These are phyloP conservation scores for Pseudocheirus occidentalis DNA, from an alignment of 2,797 vertebrate genomes.

Conservation along the genomic window DNA sequence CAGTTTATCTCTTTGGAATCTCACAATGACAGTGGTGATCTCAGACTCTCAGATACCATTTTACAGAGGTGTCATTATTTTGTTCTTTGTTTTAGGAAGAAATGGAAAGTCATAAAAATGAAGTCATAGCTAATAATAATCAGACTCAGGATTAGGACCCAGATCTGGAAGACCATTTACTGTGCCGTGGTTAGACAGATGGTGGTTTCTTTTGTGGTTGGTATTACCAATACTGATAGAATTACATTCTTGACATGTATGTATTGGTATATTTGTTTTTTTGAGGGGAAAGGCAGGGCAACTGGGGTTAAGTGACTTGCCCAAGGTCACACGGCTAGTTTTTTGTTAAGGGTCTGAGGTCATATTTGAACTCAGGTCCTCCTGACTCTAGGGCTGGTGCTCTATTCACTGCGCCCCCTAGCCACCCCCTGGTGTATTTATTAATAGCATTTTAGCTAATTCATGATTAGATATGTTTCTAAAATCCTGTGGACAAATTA, in stretches of 20 bases:
- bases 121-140: not conserved
- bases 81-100: not conserved
- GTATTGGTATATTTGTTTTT: not conserved
- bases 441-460: not conserved
- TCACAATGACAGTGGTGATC: not conserved
- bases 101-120: not conserved
- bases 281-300: too few species aligned
- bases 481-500: not conserved
- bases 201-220: not conserved
- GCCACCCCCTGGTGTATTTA: not conserved
- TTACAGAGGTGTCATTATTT: not conserved
- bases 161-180: not conserved
- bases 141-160: not conserved
- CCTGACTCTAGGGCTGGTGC: too few species aligned
- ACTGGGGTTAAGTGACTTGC: too few species aligned
- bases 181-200: not conserved
- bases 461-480: not conserved
- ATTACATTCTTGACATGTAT: not conserved
- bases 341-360: too few species aligned
- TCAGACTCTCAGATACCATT: not conserved
- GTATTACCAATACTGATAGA: not conserved
- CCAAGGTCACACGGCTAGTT: too few species aligned
- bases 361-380: too few species aligned
- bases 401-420: too few species aligned
- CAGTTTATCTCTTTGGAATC: not conserved